Conservation (phyloP, 2,888 invertebrate species). For the Lithosia quadra region DNA sequence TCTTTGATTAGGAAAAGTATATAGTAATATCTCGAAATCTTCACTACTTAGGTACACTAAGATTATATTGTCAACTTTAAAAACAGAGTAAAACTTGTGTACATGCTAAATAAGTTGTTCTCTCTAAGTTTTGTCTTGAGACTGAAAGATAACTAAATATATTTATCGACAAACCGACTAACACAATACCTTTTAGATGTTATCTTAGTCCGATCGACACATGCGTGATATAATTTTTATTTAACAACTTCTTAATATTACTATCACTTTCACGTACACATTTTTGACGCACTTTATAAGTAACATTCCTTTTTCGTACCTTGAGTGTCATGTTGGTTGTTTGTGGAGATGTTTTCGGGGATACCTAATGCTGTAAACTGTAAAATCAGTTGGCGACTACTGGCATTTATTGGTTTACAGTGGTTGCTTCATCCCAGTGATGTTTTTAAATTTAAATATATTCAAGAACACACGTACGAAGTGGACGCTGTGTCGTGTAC, state of each 20-base stretch:
- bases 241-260: slow-evolving; percentile 34
- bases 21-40: background rate
- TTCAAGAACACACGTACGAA: slow-evolving; percentile 81
- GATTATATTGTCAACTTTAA: no score
- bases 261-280: slow-evolving; percentile 49
- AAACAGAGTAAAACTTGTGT: no score
- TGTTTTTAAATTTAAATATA: slow-evolving; percentile 83
- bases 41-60: background rate
- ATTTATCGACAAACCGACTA: no score
- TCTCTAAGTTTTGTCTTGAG: background rate
- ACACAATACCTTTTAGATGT: background rate
- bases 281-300: slow-evolving; percentile 57
- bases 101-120: background rate
- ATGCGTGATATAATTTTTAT: background rate
- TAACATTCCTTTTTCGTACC: slow-evolving; percentile 72
- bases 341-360: slow-evolving; percentile 74
- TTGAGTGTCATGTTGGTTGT: slow-evolving; percentile 78
- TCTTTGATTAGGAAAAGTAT: no score
- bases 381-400: slow-evolving; percentile 71
- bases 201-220: background rate
- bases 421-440: slow-evolving; percentile 73
- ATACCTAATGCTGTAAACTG: slow-evolving; percentile 78
- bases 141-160: background rate
- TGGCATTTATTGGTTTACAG: slow-evolving; percentile 75
- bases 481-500: slow-evolving; percentile 43